Evolutionary conservation across 2,888 invertebrate genomes (phyloP).

Genomic region (Sympetrum striolatum): DNA sequence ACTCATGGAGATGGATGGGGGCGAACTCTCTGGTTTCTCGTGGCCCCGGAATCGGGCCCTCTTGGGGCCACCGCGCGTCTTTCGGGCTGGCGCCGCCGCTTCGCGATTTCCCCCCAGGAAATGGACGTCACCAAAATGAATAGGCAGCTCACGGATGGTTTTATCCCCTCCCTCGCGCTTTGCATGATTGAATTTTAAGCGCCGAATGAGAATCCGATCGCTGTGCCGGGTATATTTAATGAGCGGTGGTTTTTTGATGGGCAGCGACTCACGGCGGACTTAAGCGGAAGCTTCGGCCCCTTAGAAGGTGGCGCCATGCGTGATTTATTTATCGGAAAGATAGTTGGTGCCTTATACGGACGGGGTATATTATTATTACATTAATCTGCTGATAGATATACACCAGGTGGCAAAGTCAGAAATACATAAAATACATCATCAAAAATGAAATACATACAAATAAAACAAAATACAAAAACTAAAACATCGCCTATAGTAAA

Average conservation of each 20-base stretch:
- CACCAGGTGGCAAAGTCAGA: too few relatives aligned
- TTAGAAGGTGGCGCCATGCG: background rate
- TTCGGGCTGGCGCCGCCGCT: background rate
- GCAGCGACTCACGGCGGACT: background rate
- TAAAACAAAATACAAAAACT: too few relatives aligned
- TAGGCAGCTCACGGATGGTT: background rate
- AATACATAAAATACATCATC: too few relatives aligned
- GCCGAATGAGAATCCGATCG: background rate
- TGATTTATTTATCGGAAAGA: background rate
- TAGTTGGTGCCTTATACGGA: background rate
- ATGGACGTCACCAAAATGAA: background rate
- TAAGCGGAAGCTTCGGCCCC: background rate
- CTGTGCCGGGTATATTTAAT: background rate
- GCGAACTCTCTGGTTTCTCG: conserved; percentile 5
- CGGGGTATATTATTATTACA: too few relatives aligned
- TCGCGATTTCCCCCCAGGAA: background rate
- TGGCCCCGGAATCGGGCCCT: background rate
- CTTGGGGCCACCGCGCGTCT: conserved; percentile 8
- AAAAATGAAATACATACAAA: too few relatives aligned
- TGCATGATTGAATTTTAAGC: conserved; percentile 23
- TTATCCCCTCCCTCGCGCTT: background rate
- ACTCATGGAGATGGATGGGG: conserved; percentile 24
- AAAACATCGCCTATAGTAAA: too few relatives aligned
- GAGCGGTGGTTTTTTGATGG: background rate
- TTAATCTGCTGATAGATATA: too few relatives aligned